Conservation (phyloP, 2,113 vertebrate species). For the Emberiza fucata region DNA sequence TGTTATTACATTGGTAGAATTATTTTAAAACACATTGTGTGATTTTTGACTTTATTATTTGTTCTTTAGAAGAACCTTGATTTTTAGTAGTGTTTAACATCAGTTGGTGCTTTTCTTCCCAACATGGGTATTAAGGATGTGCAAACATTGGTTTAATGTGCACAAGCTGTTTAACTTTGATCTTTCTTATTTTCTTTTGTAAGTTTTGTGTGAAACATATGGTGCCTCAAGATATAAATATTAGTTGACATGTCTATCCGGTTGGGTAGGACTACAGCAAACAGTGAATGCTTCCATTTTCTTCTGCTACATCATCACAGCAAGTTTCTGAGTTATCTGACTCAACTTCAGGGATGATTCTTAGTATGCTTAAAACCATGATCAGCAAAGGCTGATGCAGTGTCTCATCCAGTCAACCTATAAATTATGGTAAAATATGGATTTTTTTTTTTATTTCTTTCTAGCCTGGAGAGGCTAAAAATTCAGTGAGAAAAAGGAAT, state of each 20-base stretch:
- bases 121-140: background rate
- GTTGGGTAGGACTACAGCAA: background rate
- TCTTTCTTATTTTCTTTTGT: background rate
- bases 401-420: background rate
- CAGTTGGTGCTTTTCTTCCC: background rate
- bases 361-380: background rate
- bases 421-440: background rate
- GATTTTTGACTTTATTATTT: background rate
- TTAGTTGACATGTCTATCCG: background rate
- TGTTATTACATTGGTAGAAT: background rate
- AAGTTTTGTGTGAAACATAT: background rate
- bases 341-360: background rate
- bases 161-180: background rate
- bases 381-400: background rate
- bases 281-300: background rate
- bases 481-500: background rate
- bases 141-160: background rate
- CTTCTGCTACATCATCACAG: background rate
- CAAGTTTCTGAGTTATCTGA: background rate
- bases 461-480: background rate
- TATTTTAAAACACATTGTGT: background rate
- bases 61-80: background rate
- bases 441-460: background rate
- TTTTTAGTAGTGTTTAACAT: background rate
- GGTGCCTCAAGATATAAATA: background rate